Evolutionary conservation across 2,797 vertebrate genomes (phyloP), one percentile per base, ranked within the genome.

Genomic region (Chaetophractus vellerosus): DNA sequence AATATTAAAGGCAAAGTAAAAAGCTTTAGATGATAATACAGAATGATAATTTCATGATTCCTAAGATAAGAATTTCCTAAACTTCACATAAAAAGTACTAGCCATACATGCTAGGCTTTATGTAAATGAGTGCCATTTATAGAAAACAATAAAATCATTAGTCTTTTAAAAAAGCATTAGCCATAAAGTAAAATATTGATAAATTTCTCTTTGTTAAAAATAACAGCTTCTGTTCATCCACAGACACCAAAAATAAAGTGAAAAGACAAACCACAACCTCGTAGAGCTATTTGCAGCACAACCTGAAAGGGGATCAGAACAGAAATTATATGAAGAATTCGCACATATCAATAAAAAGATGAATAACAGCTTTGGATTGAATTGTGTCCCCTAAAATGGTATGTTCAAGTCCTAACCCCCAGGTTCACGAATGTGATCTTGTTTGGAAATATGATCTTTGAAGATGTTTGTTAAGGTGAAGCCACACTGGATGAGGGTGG

Each of bases 151-250:
- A 45, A 45, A 45, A 45, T 45, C 45, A 45, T 45, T 45, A 45
- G 45, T 45, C 45, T 45, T 45, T 45, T 45, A 45, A 89, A 61
- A 83, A 41, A 61, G 11, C 5, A 36, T 19, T n/a, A 59, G n/a
- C 5, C n/a, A 68, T 36, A 76, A 86, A 59, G 21, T 59, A 72
- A 90, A 94, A 75, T 57, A 66, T 19, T 50, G 38, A 87, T 69
- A 91, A 26, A 41, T 50, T 84, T 86, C 7, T 86, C 31, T 81
- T 38, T 48, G 23, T 78, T 91, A 68, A 91, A 94, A 81, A 59
- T 52, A 90, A 88, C 36, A 85, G 57, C 11, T 5, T 66, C 41
- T 66, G 26, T 64, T 86, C 64, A 86, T n/a, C 74, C 55, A 55
- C 38, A 59, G 28, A 52, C n/a, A 84, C 5, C 28, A 84, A 78